Conservation (phyloP, 1,140 invertebrate species). For the Saccostrea cuccullata region DNA sequence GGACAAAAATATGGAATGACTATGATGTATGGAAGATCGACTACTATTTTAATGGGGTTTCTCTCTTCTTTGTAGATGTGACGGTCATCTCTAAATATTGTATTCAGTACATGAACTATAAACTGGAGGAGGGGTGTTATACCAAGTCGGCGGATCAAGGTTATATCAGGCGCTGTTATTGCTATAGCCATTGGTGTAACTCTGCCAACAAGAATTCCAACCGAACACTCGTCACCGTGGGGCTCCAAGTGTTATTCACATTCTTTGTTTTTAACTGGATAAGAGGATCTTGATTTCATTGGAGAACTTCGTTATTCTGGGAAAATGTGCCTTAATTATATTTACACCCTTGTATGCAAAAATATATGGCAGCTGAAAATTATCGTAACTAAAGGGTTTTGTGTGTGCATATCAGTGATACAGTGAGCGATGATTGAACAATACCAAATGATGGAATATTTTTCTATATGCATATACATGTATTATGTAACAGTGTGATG, state of each 20-base stretch:
- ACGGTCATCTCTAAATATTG: constrained; percentile 41
- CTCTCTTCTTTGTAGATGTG: constrained; percentile 41
- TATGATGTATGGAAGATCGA: no score
- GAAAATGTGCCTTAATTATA: not conserved
- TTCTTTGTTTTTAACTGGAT: not conserved
- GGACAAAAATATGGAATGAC: no score
- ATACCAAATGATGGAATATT: no score
- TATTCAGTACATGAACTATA: constrained; percentile 21
- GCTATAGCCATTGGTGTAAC: constrained; percentile 47
- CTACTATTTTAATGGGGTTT: not conserved
- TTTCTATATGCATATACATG: no score
- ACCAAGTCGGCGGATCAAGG: constrained; percentile 36
- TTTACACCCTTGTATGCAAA: no score
- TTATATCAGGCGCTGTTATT: constrained; percentile 49
- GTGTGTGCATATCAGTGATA: not conserved
- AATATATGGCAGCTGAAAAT: not conserved
- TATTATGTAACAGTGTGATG: no score
- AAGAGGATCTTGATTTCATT: not conserved
- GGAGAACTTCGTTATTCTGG: not conserved
- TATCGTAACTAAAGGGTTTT: not conserved
- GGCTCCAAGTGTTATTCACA: not conserved
- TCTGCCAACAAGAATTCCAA: constrained; percentile 3
- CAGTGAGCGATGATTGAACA: no score
- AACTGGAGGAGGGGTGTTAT: constrained; percentile 47
- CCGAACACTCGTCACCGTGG: not conserved